Conservation (phyloP, 2,797 vertebrate genomes). For the Hemitrygon akajei region DNA sequence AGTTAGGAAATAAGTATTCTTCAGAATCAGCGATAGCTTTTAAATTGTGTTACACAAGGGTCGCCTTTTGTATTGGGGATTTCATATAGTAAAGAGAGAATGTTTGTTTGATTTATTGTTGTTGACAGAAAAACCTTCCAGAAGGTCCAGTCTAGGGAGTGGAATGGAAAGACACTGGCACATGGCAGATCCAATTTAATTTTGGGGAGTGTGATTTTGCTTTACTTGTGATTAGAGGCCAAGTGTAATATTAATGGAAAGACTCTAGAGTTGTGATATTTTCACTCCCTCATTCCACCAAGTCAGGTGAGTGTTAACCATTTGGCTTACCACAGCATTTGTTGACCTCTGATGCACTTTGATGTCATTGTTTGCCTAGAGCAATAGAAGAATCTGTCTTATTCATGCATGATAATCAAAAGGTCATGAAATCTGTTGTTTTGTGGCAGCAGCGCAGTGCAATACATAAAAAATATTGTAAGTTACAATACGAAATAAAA, state of each 20-base stretch:
- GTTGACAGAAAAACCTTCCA: neutral
- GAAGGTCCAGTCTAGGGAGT: neutral
- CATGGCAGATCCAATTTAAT: neutral
- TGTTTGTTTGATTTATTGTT: neutral
- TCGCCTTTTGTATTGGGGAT: neutral
- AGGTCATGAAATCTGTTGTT: no score
- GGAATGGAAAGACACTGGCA: neutral
- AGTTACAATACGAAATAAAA: no score
- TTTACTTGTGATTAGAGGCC: neutral
- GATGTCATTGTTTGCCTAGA: no score
- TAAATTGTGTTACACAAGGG: neutral
- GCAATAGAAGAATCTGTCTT: no score
- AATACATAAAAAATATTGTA: no score
- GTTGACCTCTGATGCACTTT: no score
- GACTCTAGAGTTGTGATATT: neutral
- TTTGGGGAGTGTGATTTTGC: neutral
- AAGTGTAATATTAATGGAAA: neutral
- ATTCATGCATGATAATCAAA: no score
- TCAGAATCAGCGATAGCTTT: neutral
- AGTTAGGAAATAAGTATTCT: neutral
- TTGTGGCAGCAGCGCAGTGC: no score
- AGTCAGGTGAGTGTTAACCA: no score
- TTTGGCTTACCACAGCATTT: no score
- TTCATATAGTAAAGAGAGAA: neutral
- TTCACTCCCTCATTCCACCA: neutral